These are phyloP conservation scores for Cebidichthys violaceus DNA, from an alignment of 2,113 vertebrate species.

Conservation along the genomic window DNA sequence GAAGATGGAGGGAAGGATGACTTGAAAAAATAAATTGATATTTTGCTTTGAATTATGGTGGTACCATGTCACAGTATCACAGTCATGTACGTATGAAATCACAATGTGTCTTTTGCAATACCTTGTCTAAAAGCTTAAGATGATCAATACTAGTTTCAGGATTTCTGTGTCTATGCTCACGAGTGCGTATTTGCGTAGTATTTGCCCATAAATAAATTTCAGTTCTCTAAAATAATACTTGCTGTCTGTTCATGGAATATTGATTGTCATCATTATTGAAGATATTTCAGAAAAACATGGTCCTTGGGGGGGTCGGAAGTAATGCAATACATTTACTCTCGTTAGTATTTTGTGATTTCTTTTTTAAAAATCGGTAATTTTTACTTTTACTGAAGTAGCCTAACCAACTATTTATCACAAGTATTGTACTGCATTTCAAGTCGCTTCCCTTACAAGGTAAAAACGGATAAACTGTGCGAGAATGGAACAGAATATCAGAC, in stretches of 20 bases:
- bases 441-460: not conserved
- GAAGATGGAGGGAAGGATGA: conserved; percentile 22
- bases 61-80: conserved; percentile 75
- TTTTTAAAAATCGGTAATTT: not conserved
- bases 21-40: conserved; percentile 33
- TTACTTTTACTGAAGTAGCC: not conserved
- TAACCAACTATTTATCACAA: not conserved
- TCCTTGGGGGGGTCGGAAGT: conserved; percentile 53
- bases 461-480: not conserved
- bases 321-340: not conserved
- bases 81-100: conserved; percentile 68
- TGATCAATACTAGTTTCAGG: conserved; percentile 27
- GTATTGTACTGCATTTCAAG: not conserved
- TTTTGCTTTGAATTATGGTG: conserved; percentile 29
- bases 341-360: not conserved
- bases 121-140: conserved; percentile 39
- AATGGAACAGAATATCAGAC: not conserved
- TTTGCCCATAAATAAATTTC: conserved; percentile 36
- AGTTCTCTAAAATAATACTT: conserved; percentile 43
- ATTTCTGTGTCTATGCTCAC: conserved; percentile 18
- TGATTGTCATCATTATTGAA: conserved; percentile 79
- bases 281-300: conserved; percentile 60
- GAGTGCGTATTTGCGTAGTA: conserved; percentile 12
- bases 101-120: conserved; percentile 43
- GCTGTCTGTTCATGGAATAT: conserved; percentile 63